Evolutionary conservation across 2,888 invertebrate genomes (phyloP), one percentile per base, ranked within the genome.

Genomic region (Ceraclea dissimilis): DNA sequence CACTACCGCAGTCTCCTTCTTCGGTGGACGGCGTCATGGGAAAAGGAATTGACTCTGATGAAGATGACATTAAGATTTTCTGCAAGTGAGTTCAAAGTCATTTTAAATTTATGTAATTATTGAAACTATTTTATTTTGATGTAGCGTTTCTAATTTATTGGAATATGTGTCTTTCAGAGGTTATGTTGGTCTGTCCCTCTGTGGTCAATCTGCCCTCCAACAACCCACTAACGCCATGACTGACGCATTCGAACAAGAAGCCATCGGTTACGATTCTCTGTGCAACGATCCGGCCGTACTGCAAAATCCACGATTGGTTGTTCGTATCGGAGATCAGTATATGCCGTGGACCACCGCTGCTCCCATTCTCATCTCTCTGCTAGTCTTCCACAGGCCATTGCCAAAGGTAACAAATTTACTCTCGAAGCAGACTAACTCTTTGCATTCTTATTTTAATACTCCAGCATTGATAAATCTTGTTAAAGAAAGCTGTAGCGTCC

Each of bases 321-420:
- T 95, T 65, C 84, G 90, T 66, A 83, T 95, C 61, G 87, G 87
- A 68, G 88, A 88, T 65, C 91, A 93, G 76, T 90, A 87, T 73
- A 88, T 91, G 78, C 90, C 88, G 67, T 96, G 95, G 94, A 80
- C 85, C 64, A 86, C 88, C 64, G 97, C 96, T 64, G 89, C 90
- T 59, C 93, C 96, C 46, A 84, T 95, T 68, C 82, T 98, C 66
- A 84, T 95, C 68, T 90, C 93, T 63, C 79, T 90, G 63, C 83
- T 92, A 62, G 86, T 89, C 64, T 97, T 90, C 78, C 86, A 92
- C 68, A 84, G 92, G 66, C 86, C 90, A 56, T 76, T 97, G 65
- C 88, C 95, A 58, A 82, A 83, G 69, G 86, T 86, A 47, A 47
- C 39, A n/a, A n/a, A n/a, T n/a, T n/a, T n/a, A n/a, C n/a, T n/a